Conservation (phyloP, 2,888 invertebrate genomes). For the Plebejus melissa region DNA sequence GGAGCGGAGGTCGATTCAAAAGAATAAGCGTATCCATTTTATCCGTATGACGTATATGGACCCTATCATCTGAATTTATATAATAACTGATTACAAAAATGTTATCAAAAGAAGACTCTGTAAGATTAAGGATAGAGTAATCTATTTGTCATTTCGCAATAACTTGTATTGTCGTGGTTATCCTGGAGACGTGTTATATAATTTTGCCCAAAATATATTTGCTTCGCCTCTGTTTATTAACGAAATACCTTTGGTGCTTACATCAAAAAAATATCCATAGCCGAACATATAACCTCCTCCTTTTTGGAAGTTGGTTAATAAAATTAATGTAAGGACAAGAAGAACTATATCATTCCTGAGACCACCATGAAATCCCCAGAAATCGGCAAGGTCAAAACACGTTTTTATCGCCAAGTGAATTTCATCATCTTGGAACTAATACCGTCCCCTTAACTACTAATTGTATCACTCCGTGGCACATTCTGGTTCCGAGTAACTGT, state of each 20-base stretch:
- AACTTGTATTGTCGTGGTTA: background rate
- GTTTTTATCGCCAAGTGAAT: conserved; percentile 7
- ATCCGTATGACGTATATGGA: background rate
- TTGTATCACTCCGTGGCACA: conserved; percentile 45
- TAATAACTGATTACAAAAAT: background rate
- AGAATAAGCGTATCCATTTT: background rate
- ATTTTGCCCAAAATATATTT: too few relatives aligned
- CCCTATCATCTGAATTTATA: background rate
- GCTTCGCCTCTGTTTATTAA: too few relatives aligned
- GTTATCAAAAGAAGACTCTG: background rate
- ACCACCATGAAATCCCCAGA: background rate
- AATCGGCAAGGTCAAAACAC: background rate
- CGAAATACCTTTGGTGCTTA: too few relatives aligned
- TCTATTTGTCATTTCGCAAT: background rate
- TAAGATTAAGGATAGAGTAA: background rate
- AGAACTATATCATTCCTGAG: background rate
- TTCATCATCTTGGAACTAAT: conserved; percentile 28
- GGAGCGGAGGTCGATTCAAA: background rate
- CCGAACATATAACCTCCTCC: too few relatives aligned
- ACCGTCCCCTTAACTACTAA: conserved; percentile 41
- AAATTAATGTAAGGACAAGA: background rate
- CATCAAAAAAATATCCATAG: too few relatives aligned
- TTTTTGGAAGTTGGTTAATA: too few relatives aligned
- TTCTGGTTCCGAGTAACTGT: conserved; percentile 40
- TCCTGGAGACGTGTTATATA: background rate